Evolutionary conservation across 2,797 vertebrate genomes (phyloP).

Genomic region (Anguilla marmorata): DNA sequence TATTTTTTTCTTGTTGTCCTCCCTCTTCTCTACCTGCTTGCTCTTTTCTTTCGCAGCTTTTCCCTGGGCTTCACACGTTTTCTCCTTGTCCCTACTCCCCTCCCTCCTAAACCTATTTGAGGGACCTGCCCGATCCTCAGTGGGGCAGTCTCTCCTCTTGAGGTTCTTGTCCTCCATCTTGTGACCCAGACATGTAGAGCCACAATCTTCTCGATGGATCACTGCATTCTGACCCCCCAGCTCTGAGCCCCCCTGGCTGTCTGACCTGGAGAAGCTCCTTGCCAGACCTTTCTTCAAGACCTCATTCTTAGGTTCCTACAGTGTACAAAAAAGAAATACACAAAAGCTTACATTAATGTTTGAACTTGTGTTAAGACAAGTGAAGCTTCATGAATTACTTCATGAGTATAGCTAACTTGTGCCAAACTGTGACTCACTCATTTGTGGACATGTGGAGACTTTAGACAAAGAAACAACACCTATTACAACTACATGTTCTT

Average conservation of each 20-base stretch:
- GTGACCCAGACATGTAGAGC: slow-evolving; percentile 50
- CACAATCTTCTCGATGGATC: slow-evolving; percentile 53
- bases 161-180: slow-evolving; percentile 54
- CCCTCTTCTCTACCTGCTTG: slow-evolving; percentile 58
- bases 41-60: slow-evolving; percentile 53
- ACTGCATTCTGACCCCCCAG: background rate
- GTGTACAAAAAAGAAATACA: slow-evolving; percentile 30
- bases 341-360: background rate
- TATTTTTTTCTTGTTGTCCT: slow-evolving; percentile 71
- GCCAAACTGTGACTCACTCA: background rate
- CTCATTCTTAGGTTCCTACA: slow-evolving; percentile 66
- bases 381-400: background rate
- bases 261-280: slow-evolving; percentile 50
- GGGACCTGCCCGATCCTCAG: slow-evolving; percentile 42
- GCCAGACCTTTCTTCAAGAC: slow-evolving; percentile 76
- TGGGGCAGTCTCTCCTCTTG: slow-evolving; percentile 45
- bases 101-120: slow-evolving; percentile 24
- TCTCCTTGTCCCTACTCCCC: slow-evolving; percentile 54
- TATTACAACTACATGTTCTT: too few species aligned
- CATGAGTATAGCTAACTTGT: background rate
- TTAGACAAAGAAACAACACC: too few species aligned
- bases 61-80: slow-evolving; percentile 51
- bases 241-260: slow-evolving; percentile 50
- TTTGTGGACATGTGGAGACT: background rate
- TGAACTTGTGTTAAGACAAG: background rate